Evolutionary conservation across 2,797 vertebrate species (phyloP).

Genomic region (Tragopan temminckii): DNA sequence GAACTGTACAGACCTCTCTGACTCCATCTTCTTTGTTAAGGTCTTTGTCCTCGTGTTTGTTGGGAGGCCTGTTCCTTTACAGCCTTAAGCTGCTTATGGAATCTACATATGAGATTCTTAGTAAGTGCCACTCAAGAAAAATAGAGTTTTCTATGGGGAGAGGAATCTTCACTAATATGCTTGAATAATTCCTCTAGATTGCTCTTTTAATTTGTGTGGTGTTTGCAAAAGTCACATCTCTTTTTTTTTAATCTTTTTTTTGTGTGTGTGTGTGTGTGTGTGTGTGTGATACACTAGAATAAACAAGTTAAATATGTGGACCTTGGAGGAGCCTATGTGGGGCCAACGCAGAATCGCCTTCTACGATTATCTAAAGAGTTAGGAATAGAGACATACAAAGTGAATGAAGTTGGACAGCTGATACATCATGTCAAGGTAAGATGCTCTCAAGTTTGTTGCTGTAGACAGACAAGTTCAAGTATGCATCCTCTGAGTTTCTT

Average conservation of each 20-base stretch:
- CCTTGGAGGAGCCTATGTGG: constrained; percentile 94
- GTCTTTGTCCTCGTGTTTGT: neutral
- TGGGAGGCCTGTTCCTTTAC: neutral
- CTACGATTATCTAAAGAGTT: constrained; percentile 92
- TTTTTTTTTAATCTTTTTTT: neutral
- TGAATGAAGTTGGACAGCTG: constrained; percentile 91
- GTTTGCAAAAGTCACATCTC: neutral
- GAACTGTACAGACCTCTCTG: neutral
- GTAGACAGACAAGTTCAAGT: neutral
- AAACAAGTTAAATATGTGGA: constrained; percentile 94
- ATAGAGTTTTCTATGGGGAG: neutral
- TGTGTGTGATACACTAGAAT: constrained; percentile 84
- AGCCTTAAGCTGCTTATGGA: neutral
- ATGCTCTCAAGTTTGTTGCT: neutral
- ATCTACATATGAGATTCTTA: neutral
- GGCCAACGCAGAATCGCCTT: constrained; percentile 96
- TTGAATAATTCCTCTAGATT: neutral
- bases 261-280: neutral
- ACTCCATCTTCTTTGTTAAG: neutral
- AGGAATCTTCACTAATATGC: neutral
- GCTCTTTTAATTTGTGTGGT: neutral
- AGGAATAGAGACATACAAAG: constrained; percentile 93
- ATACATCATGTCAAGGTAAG: constrained; percentile 92
- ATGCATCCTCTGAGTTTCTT: neutral
- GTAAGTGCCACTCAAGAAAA: neutral